A percentile compares a stretch with the other conserved stretches of the same genome.
phyloP scores from a whole-genome alignment of 2,797 vertebrate species.

The Scolopax rusticola region DNA sequence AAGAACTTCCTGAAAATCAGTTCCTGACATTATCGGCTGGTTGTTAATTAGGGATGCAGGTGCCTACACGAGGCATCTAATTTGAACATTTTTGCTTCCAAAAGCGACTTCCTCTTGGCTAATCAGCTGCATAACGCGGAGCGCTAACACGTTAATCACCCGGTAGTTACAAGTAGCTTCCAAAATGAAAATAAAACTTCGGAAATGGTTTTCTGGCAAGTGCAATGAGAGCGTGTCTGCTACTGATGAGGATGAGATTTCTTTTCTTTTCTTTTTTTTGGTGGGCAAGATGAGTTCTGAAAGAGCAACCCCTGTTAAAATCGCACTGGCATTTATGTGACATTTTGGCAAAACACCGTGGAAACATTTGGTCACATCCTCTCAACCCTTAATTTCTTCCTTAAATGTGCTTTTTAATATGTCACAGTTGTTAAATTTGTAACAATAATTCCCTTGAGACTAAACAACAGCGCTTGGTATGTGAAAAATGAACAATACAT shows the following conservation, averaged over 20 bases:
- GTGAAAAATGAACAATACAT: conserved; percentile 81
- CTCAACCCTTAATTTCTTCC: conserved; percentile 76
- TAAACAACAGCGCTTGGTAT: conserved; percentile 77
- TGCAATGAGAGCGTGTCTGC: background rate
- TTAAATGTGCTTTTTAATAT: conserved; percentile 82
- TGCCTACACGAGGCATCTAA: background rate
- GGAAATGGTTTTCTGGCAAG: background rate
- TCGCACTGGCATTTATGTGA: conserved; percentile 72
- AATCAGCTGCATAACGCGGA: background rate
- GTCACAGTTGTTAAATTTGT: conserved; percentile 80
- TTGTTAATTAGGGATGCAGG: conserved; percentile 44
- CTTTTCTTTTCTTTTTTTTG: background rate
- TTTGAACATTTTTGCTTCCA: background rate
- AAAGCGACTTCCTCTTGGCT: background rate
- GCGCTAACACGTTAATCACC: background rate
- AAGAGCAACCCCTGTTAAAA: conserved; percentile 48
- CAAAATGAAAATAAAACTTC: conserved; percentile 28
- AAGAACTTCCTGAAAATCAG: conserved; percentile 61
- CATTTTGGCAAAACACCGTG: conserved; percentile 75
- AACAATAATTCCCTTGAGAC: conserved; percentile 78
- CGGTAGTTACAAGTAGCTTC: background rate
- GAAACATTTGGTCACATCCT: conserved; percentile 81
- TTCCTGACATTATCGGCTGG: background rate
- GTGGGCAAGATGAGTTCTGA: conserved; percentile 25
- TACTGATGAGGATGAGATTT: background rate